Evolutionary conservation across 1,140 invertebrate genomes (phyloP).

Genomic region (Calephelis virginiensis): DNA sequence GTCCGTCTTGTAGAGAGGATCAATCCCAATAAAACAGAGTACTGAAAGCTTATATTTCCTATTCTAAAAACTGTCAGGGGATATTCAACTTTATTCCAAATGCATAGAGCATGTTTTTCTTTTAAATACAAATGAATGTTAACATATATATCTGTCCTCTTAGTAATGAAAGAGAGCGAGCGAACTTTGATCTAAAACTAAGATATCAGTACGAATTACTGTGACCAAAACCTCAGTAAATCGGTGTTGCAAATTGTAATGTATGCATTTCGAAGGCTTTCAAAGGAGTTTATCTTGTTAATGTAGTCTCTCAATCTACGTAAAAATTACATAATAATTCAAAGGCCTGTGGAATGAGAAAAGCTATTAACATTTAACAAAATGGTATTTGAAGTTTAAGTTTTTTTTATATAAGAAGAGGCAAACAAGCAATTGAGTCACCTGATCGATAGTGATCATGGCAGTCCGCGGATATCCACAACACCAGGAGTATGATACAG

Average conservation of each 20-base stretch:
- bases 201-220: slow-evolving; percentile 59
- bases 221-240: slow-evolving; percentile 16
- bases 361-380: too few relatives aligned
- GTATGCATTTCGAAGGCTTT: slow-evolving; percentile 19
- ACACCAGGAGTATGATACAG: too few relatives aligned
- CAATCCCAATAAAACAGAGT: slow-evolving; percentile 73
- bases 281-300: background rate
- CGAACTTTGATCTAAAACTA: slow-evolving; percentile 64
- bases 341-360: too few relatives aligned
- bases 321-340: too few relatives aligned
- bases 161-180: slow-evolving; percentile 62
- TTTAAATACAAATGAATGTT: slow-evolving; percentile 31
- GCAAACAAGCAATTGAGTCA: too few relatives aligned
- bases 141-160: slow-evolving; percentile 54
- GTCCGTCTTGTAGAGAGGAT: slow-evolving; percentile 65
- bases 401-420: too few relatives aligned
- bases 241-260: slow-evolving; percentile 2
- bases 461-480: too few relatives aligned
- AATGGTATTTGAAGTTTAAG: too few relatives aligned
- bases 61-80: slow-evolving; percentile 13
- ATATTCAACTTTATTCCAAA: slow-evolving; percentile 38
- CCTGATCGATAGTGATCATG: too few relatives aligned
- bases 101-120: background rate
- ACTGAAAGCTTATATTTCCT: slow-evolving; percentile 36
- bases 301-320: background rate